Base-by-base conservation (phyloP, 2,113 vertebrate species). In the Rhodinocichla rosea region DNA sequence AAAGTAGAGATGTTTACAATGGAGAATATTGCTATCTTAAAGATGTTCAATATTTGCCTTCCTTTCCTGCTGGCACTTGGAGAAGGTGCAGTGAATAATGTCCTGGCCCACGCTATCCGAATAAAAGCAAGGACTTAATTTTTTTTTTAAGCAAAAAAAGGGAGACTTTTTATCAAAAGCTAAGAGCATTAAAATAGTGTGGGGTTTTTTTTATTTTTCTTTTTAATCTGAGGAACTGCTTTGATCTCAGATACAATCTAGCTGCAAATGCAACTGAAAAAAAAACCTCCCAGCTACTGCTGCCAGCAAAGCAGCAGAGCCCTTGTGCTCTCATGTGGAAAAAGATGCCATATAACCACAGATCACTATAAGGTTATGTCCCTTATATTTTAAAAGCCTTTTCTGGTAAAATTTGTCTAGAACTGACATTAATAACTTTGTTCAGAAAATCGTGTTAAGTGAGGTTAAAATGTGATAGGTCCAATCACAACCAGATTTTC, bases 81-180 rank as follows among this genome's bases (percentile, higher is more conserved):
- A 75, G 7, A 37, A 85, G 45, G 45, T 57, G 42, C 24, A 50
- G 35, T 64, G 42, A 93, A 33, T 86, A 45, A 73, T 35, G 21
- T 53, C 7, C 15, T 82, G 32, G 13, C 9, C 28, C 35, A 26
- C 0, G 0, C 24, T 79, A 87, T 10, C 19, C 2, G 2, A 90
- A 63, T 28, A 91, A 60, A 87, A 87, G 12, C 14, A 77, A 35
- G 10, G 14, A 64, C 22, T 68, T 1, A 1, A 16, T 45, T 39
- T 24, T 22, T 6, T 22, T 24, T 89, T 68, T 67, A 33, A 11
- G 3, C 8, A 33, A 45, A 53, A 60, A 45, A 33, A 42, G 1
- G 13, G 8, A 26, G 1, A 6, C 10, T 24, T 47, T n/a, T 60
- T 37, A 88, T 9, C 4, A 52, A 83, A 95, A 92, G 2, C 26